phyloP scores from a whole-genome alignment of 2,113 vertebrate genomes.

The Hiodon tergisus region DNA sequence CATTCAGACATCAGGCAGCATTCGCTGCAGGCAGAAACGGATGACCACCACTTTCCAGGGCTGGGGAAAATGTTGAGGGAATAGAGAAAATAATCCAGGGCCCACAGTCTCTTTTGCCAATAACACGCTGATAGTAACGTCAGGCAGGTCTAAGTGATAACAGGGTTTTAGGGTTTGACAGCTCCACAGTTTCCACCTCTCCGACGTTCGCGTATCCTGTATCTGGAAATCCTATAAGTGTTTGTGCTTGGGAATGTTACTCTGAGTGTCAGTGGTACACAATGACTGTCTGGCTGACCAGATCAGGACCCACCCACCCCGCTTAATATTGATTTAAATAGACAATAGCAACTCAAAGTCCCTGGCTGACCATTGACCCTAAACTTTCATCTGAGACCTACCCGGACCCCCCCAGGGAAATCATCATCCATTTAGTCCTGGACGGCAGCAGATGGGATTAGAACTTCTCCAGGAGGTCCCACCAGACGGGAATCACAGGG shows the following conservation, averaged over 20 bases:
- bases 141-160: slow-evolving; percentile 63
- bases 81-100: too few species aligned
- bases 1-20: too few species aligned
- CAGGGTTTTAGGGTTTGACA: slow-evolving; percentile 60
- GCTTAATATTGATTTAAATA: slow-evolving; percentile 19
- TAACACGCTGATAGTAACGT: slow-evolving; percentile 22
- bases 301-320: slow-evolving; percentile 26
- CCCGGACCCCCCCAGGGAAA: slow-evolving; percentile 41
- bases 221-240: too few species aligned
- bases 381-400: slow-evolving; percentile 49
- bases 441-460: background rate
- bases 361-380: slow-evolving; percentile 47
- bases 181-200: slow-evolving; percentile 60
- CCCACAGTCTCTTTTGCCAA: too few species aligned
- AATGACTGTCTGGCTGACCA: slow-evolving; percentile 1
- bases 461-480: background rate
- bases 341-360: slow-evolving; percentile 50
- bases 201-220: too few species aligned
- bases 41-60: too few species aligned
- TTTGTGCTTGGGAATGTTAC: background rate
- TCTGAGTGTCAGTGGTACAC: background rate
- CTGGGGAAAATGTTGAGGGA: too few species aligned
- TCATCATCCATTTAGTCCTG: slow-evolving; percentile 22
- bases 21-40: too few species aligned
- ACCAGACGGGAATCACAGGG: background rate